Base-by-base conservation (phyloP, 92 coral and sea anemone species). In the Paramuricea clavata region DNA sequence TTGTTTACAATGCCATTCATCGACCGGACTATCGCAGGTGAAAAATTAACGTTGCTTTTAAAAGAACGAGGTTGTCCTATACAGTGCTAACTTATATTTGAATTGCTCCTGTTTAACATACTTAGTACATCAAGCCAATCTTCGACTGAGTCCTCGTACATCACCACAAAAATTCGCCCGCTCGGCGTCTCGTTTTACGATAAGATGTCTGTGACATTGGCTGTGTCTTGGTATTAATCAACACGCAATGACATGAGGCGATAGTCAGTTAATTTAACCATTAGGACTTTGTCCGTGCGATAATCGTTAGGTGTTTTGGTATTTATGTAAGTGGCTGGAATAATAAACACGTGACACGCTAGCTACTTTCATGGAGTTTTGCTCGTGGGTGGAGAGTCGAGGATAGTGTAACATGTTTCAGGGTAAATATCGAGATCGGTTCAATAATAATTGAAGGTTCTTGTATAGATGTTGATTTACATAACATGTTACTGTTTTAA, bases 61-160 rank as follows among this genome's bases (percentile, higher is more conserved):
- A 15, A 47, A 5, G 13, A 47, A 10, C 52, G 52, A 15, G 52
- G 52, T 47, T 5, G 13, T 47, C 1, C 52, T 15, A 47, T 47
- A 47, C 9, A 49, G 52, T 5, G 32, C 42, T 19, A 25, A 12
- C 9, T 54, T 54, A 54, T 54, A 21, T 23, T 21, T 54, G 23
- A 54, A 54, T 54, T 19, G 2, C 23, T 54, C 23, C 25, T 54
- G 17, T 5, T 54, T 10, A 54, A 74, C 81, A 16, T 61, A 79
- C 84, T 79, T 43, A 79, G 72, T 16, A 79, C 84, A 42, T 79
- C 84, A 33, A 79, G 23, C 84, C 84, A 79, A 61, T 79, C 84
- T 30, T 79, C 84, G 36, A 60, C 22, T 21, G 50, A n/a, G 2
- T 61, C 84, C 50, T 79, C 84, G n/a, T 35, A 39, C 84, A 60